These are phyloP conservation scores for Peromyscus aztecus DNA, from an alignment of 2,797 vertebrate species.

Conservation along the genomic window DNA sequence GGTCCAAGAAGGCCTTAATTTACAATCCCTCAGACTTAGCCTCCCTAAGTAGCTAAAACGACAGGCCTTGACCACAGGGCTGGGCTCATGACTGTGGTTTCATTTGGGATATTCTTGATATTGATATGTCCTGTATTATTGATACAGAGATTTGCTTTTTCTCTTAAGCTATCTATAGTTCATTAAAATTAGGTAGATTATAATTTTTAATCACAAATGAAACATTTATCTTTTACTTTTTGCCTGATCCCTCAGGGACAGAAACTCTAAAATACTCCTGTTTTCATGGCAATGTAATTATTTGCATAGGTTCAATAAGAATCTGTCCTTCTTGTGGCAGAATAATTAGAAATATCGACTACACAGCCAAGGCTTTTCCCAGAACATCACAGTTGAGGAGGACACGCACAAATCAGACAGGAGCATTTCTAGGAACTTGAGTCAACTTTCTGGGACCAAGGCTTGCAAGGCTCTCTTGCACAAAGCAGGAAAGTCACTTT, in stretches of 20 bases:
- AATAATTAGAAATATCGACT: constrained; percentile 55
- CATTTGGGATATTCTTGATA: background rate
- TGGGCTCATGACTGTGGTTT: background rate
- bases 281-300: constrained; percentile 56
- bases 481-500: constrained; percentile 19
- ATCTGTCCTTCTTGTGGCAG: constrained; percentile 49
- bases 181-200: constrained; percentile 6
- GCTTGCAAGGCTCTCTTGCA: background rate
- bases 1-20: background rate
- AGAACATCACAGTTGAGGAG: background rate
- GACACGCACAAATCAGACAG: background rate
- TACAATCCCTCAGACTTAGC: background rate
- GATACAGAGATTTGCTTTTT: background rate
- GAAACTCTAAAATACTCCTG: background rate
- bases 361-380: background rate
- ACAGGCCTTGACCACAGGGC: background rate
- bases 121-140: background rate
- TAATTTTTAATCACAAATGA: constrained; percentile 44
- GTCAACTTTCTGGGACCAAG: background rate
- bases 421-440: constrained; percentile 23
- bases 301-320: constrained; percentile 20
- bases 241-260: background rate
- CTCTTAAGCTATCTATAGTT: constrained; percentile 11
- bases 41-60: background rate
- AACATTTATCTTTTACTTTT: background rate